phyloP scores from a whole-genome alignment of 2,113 vertebrate species.

The Ceyx cyanopectus region DNA sequence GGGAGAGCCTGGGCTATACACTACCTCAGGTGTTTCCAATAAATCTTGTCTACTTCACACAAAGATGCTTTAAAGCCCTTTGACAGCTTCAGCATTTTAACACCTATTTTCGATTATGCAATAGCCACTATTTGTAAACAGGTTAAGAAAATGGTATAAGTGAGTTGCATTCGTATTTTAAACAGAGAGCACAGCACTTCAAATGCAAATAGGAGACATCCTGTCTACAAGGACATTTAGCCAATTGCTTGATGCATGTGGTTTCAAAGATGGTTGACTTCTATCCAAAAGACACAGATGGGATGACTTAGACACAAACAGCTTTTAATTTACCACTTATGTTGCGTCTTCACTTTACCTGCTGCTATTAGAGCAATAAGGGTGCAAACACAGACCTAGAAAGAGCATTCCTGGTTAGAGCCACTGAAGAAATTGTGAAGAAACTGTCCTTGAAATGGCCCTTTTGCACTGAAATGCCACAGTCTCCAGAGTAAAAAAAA shows the following conservation, averaged over 20 bases:
- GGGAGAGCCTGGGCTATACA: not conserved
- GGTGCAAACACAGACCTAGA: constrained; percentile 60
- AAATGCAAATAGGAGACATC: constrained; percentile 82
- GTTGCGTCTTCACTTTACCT: constrained; percentile 74
- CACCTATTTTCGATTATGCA: constrained; percentile 61
- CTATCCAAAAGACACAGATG: constrained; percentile 82
- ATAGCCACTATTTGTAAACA: constrained; percentile 70
- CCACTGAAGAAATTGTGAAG: not conserved
- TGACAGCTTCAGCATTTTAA: constrained; percentile 54
- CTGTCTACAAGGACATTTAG: constrained; percentile 77
- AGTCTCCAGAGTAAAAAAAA: not conserved
- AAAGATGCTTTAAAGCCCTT: constrained; percentile 47
- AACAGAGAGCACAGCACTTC: constrained; percentile 72
- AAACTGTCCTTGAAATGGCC: not conserved
- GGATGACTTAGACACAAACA: constrained; percentile 82
- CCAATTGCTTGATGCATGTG: constrained; percentile 81
- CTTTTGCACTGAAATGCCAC: not conserved
- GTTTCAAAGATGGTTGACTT: constrained; percentile 76
- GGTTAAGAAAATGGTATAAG: constrained; percentile 67
- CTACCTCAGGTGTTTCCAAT: constrained; percentile 53
- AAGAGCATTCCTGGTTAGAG: constrained; percentile 67
- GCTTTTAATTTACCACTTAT: constrained; percentile 78
- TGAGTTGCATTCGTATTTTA: constrained; percentile 73
- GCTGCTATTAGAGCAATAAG: constrained; percentile 56
- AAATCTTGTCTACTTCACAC: constrained; percentile 40